phyloP scores from a whole-genome alignment of 92 coral and sea anemone species.

The Zoanthus gigantus region DNA sequence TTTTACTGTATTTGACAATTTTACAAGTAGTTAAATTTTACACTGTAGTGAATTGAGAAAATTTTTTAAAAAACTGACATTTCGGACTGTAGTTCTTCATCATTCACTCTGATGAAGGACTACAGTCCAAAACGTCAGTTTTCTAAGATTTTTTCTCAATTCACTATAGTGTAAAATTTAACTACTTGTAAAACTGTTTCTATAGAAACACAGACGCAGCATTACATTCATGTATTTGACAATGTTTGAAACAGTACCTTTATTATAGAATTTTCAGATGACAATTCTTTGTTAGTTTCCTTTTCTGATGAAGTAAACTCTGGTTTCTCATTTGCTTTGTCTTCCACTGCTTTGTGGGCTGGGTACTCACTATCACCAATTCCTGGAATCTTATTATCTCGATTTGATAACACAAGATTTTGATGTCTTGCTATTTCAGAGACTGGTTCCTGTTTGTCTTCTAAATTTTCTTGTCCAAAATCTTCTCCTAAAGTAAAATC shows the following conservation, averaged over 20 bases:
- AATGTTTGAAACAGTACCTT: background rate
- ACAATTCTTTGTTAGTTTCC: background rate
- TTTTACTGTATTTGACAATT: too few relatives aligned
- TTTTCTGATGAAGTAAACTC: background rate
- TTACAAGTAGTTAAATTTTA: too few relatives aligned
- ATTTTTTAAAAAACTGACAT: too few relatives aligned
- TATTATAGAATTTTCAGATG: background rate
- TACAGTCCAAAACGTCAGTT: too few relatives aligned
- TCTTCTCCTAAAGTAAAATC: background rate
- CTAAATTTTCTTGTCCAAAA: background rate
- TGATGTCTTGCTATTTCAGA: background rate
- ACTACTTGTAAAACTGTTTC: too few relatives aligned
- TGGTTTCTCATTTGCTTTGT: background rate
- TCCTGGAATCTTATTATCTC: slow-evolving; percentile 72
- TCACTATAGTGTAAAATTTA: too few relatives aligned
- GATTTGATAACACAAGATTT: slow-evolving; percentile 1
- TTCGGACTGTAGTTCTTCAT: too few relatives aligned
- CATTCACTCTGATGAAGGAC: too few relatives aligned
- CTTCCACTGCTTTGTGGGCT: slow-evolving; percentile 11
- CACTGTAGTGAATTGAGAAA: too few relatives aligned
- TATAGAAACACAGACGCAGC: too few relatives aligned
- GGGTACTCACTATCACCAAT: slow-evolving; percentile 70
- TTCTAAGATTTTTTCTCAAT: too few relatives aligned
- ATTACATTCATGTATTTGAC: background rate
- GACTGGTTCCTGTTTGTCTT: slow-evolving; percentile 15